These are phyloP conservation scores for Sesamia nonagrioides DNA, from an alignment of 1,140 invertebrate genomes.

Conservation along the genomic window DNA sequence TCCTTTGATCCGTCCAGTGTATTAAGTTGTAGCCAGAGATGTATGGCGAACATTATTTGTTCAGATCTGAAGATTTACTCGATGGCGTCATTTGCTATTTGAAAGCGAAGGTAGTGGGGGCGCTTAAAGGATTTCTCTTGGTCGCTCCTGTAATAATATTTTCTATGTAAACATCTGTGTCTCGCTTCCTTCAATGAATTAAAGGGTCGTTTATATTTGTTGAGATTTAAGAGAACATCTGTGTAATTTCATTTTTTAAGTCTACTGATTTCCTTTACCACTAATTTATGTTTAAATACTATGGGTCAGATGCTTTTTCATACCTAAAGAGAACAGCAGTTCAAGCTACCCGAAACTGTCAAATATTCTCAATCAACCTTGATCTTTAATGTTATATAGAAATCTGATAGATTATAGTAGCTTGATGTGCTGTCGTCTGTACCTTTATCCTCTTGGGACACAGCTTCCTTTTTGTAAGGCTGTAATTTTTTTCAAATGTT, in stretches of 20 bases:
- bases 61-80: slow-evolving; percentile 76
- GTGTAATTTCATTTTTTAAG: background rate
- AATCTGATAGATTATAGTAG: no score
- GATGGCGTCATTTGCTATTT: slow-evolving; percentile 70
- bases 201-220: slow-evolving; percentile 7
- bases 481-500: no score
- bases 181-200: slow-evolving; percentile 11
- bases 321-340: no score
- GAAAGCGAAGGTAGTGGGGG: slow-evolving; percentile 58
- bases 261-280: no score
- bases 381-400: no score
- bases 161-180: slow-evolving; percentile 42
- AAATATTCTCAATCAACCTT: no score
- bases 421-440: no score
- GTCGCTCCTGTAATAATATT: slow-evolving; percentile 57
- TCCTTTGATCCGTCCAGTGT: slow-evolving; percentile 85
- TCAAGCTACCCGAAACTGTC: no score
- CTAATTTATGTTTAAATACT: no score
- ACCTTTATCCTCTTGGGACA: no score
- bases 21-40: slow-evolving; percentile 81
- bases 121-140: slow-evolving; percentile 58
- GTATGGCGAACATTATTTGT: slow-evolving; percentile 81
- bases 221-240: background rate
- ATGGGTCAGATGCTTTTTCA: no score
- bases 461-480: no score